phyloP scores from a whole-genome alignment of 2,888 invertebrate species.

The Muscina levida region DNA sequence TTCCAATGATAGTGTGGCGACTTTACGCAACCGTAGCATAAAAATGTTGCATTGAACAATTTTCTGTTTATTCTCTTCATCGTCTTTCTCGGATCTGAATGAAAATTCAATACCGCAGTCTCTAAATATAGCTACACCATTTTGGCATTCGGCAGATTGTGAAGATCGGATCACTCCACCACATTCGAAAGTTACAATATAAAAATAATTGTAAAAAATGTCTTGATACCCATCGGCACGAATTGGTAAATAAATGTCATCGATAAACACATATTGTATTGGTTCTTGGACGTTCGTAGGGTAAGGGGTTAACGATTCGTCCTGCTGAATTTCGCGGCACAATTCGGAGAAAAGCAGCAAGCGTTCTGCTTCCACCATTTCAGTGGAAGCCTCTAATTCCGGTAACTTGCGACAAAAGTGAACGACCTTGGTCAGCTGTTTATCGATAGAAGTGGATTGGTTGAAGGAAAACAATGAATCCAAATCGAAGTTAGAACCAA shows the following conservation, averaged over 20 bases:
- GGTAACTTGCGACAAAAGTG: slow-evolving; percentile 80
- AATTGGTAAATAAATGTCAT: slow-evolving; percentile 75
- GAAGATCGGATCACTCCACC: slow-evolving; percentile 77
- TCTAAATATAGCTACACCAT: slow-evolving; percentile 74
- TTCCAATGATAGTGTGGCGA: slow-evolving; percentile 72
- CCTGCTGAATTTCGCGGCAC: slow-evolving; percentile 61
- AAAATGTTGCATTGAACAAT: slow-evolving; percentile 80
- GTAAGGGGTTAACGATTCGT: neutral
- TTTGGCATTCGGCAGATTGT: slow-evolving; percentile 75
- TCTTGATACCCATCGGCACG: slow-evolving; percentile 73
- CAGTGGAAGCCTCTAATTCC: slow-evolving; percentile 80
- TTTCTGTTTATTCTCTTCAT: slow-evolving; percentile 72
- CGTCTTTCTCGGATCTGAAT: slow-evolving; percentile 16
- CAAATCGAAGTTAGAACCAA: slow-evolving; percentile 69
- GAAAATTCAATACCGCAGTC: slow-evolving; percentile 77
- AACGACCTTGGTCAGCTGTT: slow-evolving; percentile 80
- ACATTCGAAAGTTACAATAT: slow-evolving; percentile 77
- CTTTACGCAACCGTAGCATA: slow-evolving; percentile 79
- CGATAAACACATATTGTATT: slow-evolving; percentile 69
- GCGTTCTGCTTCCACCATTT: slow-evolving; percentile 81
- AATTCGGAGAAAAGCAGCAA: slow-evolving; percentile 79
- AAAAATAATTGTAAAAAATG: slow-evolving; percentile 78
- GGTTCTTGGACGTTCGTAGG: slow-evolving; percentile 13
- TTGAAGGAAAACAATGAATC: slow-evolving; percentile 71
- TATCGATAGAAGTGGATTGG: slow-evolving; percentile 70